Evolutionary conservation across 2,797 vertebrate genomes (phyloP), one percentile per base, ranked within the genome.

Genomic region (Mormyrops boulengeri): DNA sequence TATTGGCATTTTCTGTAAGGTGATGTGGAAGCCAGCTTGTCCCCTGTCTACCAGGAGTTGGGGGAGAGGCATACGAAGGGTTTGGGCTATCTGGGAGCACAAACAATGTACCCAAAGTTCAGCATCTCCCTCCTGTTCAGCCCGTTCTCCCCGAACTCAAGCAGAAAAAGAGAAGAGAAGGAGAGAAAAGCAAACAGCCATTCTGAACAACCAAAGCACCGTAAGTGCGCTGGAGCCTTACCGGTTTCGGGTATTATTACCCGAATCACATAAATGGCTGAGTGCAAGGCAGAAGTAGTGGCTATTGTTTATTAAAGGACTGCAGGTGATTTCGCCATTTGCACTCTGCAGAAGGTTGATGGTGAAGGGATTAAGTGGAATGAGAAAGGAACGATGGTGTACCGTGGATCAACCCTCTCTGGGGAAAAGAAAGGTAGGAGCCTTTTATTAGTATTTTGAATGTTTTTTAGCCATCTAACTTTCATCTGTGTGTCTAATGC

Each of bases 341-440:
- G 30, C 66, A 73, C 66, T 73, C 66, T 73, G 66, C 92, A 92
- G 0, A 90, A 98, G 97, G 69, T 90, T 47, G 80, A 89, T 85
- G 92, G 92, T 66, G 94, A 73, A 19, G 19, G 92, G 5, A 91
- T 94, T 88, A 92, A 91, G 60, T 97, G 97, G 97, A 93, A 90
- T 2, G 94, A 95, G 41, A 97, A 96, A 91, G 94, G 96, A 89
- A 93, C 90, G 50, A 93, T 96, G 0, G 22, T 88, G 1, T 98
- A 98, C 91, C 92, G 94, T 0, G 92, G 92, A 86, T 88, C 91
- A 0, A 97, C 96, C 0, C 60, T 90, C 82, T 93, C 94, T 0
- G 97, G 97, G 53, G 91, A 95, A 88, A 98, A 97, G 93, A 98
- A 98, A 97, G 97, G 97, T 98, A 93, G 34, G 44, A 4, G 0